Conservation (phyloP, 2,113 vertebrate genomes). For the Planiliza haematocheilus region DNA sequence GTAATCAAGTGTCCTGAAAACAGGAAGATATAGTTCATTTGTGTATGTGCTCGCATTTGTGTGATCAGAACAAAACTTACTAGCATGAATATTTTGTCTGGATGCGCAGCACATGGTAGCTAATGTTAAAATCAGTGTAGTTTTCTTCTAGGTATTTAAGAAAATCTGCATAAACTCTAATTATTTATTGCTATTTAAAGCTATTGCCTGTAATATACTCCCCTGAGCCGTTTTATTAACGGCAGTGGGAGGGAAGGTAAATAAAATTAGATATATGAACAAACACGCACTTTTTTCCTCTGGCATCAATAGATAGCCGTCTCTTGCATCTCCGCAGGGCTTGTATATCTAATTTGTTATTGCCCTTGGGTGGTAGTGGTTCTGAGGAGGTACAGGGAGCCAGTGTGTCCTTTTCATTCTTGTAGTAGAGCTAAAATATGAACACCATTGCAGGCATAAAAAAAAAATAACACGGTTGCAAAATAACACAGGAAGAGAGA, state of each 20-base stretch:
- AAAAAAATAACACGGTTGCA: constrained; percentile 33
- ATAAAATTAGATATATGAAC: constrained; percentile 53
- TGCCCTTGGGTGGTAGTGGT: constrained; percentile 16
- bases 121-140: neutral
- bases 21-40: constrained; percentile 8
- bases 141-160: constrained; percentile 2
- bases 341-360: constrained; percentile 27
- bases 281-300: constrained; percentile 18
- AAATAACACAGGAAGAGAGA: constrained; percentile 55
- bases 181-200: constrained; percentile 29
- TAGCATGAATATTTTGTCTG: neutral
- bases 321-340: constrained; percentile 16
- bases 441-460: constrained; percentile 19
- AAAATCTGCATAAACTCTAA: constrained; percentile 6
- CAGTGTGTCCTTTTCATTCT: constrained; percentile 20
- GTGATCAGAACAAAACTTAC: neutral
- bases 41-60: neutral
- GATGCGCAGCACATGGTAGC: constrained; percentile 1
- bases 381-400: neutral
- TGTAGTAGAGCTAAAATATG: constrained; percentile 13
- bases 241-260: constrained; percentile 26
- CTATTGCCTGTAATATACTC: constrained; percentile 16
- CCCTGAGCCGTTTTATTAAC: constrained; percentile 45
- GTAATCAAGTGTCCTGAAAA: constrained; percentile 31
- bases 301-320: constrained; percentile 25